Percentiles rank a stretch among this genome's conserved stretches.
phyloP scores from a whole-genome alignment of 2,797 vertebrate species.

The Manis javanica region DNA sequence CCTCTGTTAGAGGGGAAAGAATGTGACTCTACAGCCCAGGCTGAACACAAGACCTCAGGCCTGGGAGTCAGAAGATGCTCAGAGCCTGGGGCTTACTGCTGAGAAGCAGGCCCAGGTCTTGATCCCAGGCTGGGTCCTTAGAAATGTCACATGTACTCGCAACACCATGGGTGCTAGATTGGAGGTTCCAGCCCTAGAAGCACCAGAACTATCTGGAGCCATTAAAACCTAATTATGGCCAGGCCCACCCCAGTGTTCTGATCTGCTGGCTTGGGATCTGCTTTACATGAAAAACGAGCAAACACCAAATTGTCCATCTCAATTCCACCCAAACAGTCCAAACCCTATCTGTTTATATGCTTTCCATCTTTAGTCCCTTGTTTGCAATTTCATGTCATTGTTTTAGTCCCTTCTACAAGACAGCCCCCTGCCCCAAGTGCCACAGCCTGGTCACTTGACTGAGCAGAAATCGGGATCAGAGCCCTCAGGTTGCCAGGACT shows the following conservation, averaged over 20 bases:
- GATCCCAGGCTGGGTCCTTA: neutral
- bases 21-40: neutral
- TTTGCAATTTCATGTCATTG: neutral
- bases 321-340: neutral
- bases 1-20: neutral
- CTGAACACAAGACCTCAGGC: neutral
- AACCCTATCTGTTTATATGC: neutral
- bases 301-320: neutral
- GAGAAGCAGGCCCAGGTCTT: neutral
- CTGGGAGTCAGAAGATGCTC: neutral
- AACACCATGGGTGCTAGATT: neutral
- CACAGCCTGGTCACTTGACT: neutral
- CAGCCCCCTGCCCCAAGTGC: fast-evolving
- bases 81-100: neutral
- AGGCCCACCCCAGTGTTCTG: neutral
- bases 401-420: neutral
- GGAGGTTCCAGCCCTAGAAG: neutral
- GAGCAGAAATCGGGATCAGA: neutral
- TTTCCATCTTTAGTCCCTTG: neutral
- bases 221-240: neutral
- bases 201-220: neutral
- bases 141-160: neutral
- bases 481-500: neutral
- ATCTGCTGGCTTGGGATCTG: neutral
- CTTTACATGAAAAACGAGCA: neutral